These are phyloP conservation scores for Phodopus roborovskii DNA, from an alignment of 2,113 vertebrate genomes.

Conservation along the genomic window DNA sequence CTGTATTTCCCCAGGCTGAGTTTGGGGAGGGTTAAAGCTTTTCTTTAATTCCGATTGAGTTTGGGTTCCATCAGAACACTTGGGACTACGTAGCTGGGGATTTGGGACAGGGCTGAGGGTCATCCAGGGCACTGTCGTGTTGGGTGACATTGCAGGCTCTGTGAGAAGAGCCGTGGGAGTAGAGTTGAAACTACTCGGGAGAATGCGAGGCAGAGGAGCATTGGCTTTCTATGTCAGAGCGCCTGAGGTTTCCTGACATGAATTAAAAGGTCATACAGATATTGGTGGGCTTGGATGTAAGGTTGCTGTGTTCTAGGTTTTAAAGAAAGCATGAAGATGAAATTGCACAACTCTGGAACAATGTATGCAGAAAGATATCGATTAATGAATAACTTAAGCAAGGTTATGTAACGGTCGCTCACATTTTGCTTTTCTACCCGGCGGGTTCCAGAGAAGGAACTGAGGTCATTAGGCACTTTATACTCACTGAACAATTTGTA, in stretches of 20 bases:
- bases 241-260: not conserved
- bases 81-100: not conserved
- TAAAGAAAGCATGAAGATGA: not conserved
- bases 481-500: too few species aligned
- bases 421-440: not conserved
- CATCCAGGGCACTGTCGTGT: not conserved
- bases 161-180: not conserved
- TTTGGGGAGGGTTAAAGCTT: not conserved
- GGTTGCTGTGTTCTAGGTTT: not conserved
- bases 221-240: not conserved
- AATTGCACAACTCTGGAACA: not conserved
- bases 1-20: not conserved
- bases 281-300: not conserved
- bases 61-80: not conserved
- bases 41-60: constrained; percentile 27
- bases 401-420: not conserved
- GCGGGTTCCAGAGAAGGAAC: not conserved
- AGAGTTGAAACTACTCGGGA: too few species aligned
- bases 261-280: not conserved
- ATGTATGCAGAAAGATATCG: not conserved
- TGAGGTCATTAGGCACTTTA: not conserved
- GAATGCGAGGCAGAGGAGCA: not conserved
- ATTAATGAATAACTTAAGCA: not conserved
- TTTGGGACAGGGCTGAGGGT: not conserved
- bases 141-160: not conserved